These are phyloP conservation scores for Rhegmatorhina hoffmannsi DNA, from an alignment of 2,113 vertebrate genomes.

Conservation along the genomic window DNA sequence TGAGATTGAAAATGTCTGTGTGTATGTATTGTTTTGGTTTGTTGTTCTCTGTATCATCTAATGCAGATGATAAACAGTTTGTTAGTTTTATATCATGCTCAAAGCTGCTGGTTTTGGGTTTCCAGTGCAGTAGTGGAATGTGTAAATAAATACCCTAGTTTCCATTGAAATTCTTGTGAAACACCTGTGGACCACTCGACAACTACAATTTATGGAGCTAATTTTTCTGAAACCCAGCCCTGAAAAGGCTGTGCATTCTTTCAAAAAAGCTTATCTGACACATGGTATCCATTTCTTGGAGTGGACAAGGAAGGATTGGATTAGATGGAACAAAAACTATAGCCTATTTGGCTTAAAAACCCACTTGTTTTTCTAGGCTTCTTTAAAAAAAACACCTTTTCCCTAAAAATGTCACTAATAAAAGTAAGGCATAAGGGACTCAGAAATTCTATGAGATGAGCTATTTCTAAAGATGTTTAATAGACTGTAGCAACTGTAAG, in stretches of 20 bases:
- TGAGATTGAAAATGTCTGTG: background rate
- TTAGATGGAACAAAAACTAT: background rate
- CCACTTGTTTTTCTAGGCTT: background rate
- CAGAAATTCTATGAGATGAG: background rate
- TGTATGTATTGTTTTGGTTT: background rate
- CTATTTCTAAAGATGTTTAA: background rate
- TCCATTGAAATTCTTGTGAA: slow-evolving; percentile 15
- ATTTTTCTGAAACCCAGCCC: slow-evolving; percentile 28
- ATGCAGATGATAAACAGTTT: background rate
- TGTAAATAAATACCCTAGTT: slow-evolving; percentile 33
- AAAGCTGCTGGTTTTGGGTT: background rate
- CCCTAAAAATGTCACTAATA: background rate
- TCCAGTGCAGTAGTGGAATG: slow-evolving; percentile 3
- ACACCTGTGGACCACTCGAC: slow-evolving; percentile 35
- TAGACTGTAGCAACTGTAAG: background rate
- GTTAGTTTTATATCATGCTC: background rate
- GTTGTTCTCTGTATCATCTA: background rate
- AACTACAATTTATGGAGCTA: slow-evolving; percentile 41
- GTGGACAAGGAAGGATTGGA: background rate
- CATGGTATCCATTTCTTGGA: background rate
- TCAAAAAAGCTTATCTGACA: background rate
- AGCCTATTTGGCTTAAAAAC: background rate
- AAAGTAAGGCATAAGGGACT: background rate
- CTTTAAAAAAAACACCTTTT: background rate
- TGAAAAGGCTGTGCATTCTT: slow-evolving; percentile 25